Evolutionary conservation across 2,888 invertebrate species (phyloP).

Genomic region (Lycocerus yunnanus): DNA sequence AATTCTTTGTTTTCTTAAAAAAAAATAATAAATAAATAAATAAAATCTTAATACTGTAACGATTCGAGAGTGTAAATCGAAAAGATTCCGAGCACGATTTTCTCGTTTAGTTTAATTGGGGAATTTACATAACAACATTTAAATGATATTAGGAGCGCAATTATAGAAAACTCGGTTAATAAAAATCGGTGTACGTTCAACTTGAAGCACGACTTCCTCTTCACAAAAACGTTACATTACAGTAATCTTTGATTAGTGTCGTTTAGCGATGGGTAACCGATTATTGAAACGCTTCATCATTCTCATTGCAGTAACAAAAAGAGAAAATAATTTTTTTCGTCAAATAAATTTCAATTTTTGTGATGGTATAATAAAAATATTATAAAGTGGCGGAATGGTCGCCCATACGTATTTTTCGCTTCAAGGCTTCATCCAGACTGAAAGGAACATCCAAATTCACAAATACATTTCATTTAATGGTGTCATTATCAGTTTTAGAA

Average conservation of each 20-base stretch:
- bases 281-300: neutral
- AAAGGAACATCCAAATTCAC: no score
- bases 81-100: neutral
- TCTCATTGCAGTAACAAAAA: neutral
- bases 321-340: neutral
- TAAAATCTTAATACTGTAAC: neutral
- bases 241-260: neutral
- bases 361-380: no score
- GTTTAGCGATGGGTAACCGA: neutral
- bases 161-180: neutral
- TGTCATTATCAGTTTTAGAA: no score
- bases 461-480: no score
- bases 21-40: neutral
- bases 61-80: neutral
- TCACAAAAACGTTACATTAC: neutral
- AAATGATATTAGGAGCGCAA: neutral
- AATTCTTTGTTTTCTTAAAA: conserved; percentile 19
- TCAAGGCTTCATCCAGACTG: no score
- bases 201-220: neutral
- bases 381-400: no score
- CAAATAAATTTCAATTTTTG: neutral
- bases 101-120: neutral
- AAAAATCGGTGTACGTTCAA: neutral
- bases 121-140: neutral
- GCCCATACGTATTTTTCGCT: no score